phyloP scores from a whole-genome alignment of 2,797 vertebrate genomes.

The Lutjanus argentimaculatus region DNA sequence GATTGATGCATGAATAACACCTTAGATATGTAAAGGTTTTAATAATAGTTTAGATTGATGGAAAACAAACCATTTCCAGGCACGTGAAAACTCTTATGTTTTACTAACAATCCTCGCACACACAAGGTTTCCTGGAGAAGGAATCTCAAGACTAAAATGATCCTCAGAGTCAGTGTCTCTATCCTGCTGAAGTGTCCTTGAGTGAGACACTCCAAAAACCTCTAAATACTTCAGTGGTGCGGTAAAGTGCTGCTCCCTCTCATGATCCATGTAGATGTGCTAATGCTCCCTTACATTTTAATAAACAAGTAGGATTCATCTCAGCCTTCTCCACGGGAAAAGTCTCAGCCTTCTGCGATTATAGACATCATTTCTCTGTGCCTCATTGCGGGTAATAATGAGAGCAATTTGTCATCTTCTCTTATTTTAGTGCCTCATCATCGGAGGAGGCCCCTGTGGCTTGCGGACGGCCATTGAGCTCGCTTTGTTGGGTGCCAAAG shows the following conservation, averaged over 20 bases:
- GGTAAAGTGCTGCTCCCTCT: slow-evolving; percentile 35
- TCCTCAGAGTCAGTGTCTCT: slow-evolving; percentile 12
- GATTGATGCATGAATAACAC: slow-evolving; percentile 61
- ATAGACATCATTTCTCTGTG: slow-evolving; percentile 14
- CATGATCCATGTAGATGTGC: slow-evolving; percentile 17
- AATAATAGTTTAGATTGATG: slow-evolving; percentile 57
- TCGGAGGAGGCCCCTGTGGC: slow-evolving; percentile 97
- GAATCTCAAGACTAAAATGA: slow-evolving; percentile 6
- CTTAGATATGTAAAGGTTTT: slow-evolving; percentile 63
- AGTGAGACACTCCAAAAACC: slow-evolving; percentile 32
- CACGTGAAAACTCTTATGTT: slow-evolving; percentile 18
- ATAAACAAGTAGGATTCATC: slow-evolving; percentile 46
- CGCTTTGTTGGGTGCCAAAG: slow-evolving; percentile 95
- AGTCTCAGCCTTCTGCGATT: slow-evolving; percentile 29
- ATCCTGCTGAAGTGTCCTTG: slow-evolving; percentile 36
- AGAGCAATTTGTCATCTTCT: slow-evolving; percentile 41
- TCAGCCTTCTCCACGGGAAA: slow-evolving; percentile 7
- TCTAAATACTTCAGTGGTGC: slow-evolving; percentile 36
- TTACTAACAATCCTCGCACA: slow-evolving; percentile 9
- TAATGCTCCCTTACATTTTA: slow-evolving; percentile 10
- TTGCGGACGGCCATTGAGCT: slow-evolving; percentile 97
- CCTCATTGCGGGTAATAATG: slow-evolving; percentile 36
- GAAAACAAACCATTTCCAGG: slow-evolving; percentile 29
- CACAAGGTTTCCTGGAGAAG: background rate
- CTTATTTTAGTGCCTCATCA: slow-evolving; percentile 92